These are phyloP conservation scores for Odobenus rosmarus DNA, from an alignment of 2,113 vertebrate species.

Conservation along the genomic window DNA sequence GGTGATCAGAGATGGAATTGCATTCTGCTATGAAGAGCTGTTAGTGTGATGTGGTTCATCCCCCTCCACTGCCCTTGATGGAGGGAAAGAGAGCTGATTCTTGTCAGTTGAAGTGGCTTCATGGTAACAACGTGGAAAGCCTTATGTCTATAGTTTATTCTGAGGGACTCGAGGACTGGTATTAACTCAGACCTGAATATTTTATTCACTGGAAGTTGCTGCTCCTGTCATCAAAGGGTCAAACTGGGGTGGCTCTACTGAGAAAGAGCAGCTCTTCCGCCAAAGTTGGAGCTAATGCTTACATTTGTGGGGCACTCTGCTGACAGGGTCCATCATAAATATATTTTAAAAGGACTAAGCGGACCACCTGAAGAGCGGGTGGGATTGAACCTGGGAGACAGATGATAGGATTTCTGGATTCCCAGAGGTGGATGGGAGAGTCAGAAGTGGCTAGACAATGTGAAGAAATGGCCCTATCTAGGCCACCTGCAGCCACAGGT, in stretches of 20 bases:
- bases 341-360: neutral
- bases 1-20: neutral
- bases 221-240: neutral
- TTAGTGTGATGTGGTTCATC: neutral
- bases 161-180: neutral
- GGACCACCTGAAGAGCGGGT: fast-evolving
- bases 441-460: too few species aligned
- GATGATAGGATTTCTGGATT: neutral
- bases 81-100: neutral
- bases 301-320: neutral
- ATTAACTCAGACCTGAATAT: neutral
- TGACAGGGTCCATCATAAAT: neutral
- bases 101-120: neutral
- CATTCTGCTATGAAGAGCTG: too few species aligned
- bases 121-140: too few species aligned
- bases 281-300: neutral
- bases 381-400: fast-evolving
- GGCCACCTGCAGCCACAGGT: too few species aligned
- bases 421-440: neutral
- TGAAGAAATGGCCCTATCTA: fast-evolving
- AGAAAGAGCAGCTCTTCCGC: neutral
- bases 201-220: neutral
- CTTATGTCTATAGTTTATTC: neutral
- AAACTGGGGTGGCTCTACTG: neutral
- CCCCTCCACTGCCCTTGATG: neutral